Conservation (phyloP, 2,797 vertebrate genomes). For the Merluccius polli region DNA sequence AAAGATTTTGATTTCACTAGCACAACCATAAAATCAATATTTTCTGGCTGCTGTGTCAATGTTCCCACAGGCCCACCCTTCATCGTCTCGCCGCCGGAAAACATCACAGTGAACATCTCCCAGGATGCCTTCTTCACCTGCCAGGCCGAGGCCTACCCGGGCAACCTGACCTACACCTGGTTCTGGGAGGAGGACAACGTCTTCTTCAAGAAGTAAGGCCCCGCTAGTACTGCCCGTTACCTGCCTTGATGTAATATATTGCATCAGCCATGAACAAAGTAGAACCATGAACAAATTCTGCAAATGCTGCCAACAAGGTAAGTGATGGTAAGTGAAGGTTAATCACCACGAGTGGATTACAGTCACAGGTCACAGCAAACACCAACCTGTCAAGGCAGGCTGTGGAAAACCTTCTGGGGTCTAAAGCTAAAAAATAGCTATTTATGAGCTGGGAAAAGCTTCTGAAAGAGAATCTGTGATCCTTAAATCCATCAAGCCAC, state of each 20-base stretch:
- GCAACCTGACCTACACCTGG: slow-evolving; percentile 98
- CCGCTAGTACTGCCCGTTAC: slow-evolving; percentile 58
- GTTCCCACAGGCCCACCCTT: slow-evolving; percentile 86
- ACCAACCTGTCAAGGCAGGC: not conserved
- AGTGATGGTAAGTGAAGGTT: not conserved
- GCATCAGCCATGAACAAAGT: not conserved
- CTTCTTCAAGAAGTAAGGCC: slow-evolving; percentile 98
- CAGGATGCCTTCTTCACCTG: slow-evolving; percentile 99
- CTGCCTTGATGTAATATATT: not conserved
- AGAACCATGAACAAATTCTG: not conserved
- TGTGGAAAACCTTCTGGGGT: not conserved
- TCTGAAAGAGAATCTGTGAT: not conserved
- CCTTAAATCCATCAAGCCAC: not conserved
- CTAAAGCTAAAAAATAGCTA: not conserved
- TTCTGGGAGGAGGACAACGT: slow-evolving; percentile 98
- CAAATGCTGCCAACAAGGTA: not conserved
- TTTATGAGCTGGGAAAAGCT: not conserved
- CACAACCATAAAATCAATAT: not conserved
- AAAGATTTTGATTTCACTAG: not conserved
- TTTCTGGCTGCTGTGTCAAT: not conserved
- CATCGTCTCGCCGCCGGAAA: slow-evolving; percentile 93
- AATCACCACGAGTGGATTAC: not conserved
- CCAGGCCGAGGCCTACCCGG: slow-evolving; percentile 96
- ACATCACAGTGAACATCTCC: slow-evolving; percentile 98
- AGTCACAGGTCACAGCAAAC: not conserved